Evolutionary conservation across 1,140 invertebrate genomes (phyloP), one percentile per base, ranked within the genome.

Genomic region (Caerostris extrusa): DNA sequence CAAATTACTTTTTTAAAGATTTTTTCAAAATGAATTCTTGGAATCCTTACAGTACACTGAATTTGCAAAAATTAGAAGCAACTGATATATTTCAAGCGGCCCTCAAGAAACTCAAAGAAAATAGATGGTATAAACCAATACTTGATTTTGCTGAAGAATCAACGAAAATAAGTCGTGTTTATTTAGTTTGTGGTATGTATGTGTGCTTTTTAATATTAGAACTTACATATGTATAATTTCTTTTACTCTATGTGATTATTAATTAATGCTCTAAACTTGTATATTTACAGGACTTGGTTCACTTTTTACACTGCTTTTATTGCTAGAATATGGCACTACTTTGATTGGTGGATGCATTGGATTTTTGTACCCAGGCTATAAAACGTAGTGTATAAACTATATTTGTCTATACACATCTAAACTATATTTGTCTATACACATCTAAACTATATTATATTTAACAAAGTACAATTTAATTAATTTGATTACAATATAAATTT

Each of bases 91-190:
- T 91, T 64, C 17, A 64, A 82, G 50, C 4, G 6, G 56, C 60
- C 0, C 55, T 83, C 19, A 83, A 57, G 34, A 67, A 87, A 60
- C 55, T 93, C 7, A 56, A 19, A 55, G 64, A 93, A 60, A 77
- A 93, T 8, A 50, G 53, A 14, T 71, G 82, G 91, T 93, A 58
- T 19, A 87, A 87, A n/a, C 91, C 82, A 50, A 19, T 87, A 3
- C 56, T 93, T 6, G 91, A 93, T 58, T 77, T 71, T 50, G 77
- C 83, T 19, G 91, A 93, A 77, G 56, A 58, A 57, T 55, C 55
- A 58, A 86, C 83, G n/a, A 93, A 71, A 58, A 17, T 93, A 17
- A 87, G 87, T 87, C 91, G 91, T 7, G 91, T 93, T 8, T 93
- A 93, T 71, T 19, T 87, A 3, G 91, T 87, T 0, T 17, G 55